These are phyloP conservation scores for Forbesichthys agassizii DNA, from an alignment of 2,113 vertebrate genomes.

Conservation along the genomic window DNA sequence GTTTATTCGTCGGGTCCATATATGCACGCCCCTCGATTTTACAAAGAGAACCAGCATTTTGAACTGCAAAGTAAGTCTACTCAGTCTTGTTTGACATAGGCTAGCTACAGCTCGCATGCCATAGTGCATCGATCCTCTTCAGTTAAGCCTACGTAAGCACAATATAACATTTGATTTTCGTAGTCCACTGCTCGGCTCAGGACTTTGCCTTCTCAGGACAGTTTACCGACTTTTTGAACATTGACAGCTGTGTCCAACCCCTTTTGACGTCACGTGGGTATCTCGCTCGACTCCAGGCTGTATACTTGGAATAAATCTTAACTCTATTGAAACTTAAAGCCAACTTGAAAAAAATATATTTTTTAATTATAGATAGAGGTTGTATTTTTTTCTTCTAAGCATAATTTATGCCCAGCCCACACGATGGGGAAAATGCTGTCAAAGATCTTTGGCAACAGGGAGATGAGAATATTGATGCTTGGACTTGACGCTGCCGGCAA, in stretches of 20 bases:
- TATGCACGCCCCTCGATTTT: conserved; percentile 8
- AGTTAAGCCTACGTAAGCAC: conserved; percentile 25
- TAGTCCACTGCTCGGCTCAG: background rate
- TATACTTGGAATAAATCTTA: background rate
- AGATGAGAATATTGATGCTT: conserved; percentile 99
- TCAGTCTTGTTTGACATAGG: conserved; percentile 21
- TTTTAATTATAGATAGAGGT: conserved; percentile 10
- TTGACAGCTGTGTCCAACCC: conserved; percentile 45
- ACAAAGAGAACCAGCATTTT: conserved; percentile 22
- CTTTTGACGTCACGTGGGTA: conserved; percentile 54
- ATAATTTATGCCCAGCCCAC: conserved; percentile 77
- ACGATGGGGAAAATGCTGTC: conserved; percentile 98
- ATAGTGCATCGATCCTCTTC: conserved; percentile 42
- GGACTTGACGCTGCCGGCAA: conserved; percentile 98
- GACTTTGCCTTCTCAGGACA: conserved; percentile 37
- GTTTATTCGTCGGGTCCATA: background rate
- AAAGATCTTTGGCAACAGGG: conserved; percentile 99
- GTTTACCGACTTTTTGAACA: conserved; percentile 27
- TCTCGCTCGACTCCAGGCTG: conserved; percentile 25
- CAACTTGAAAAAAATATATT: too few species aligned
- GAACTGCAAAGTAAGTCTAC: conserved; percentile 27
- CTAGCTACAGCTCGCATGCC: conserved; percentile 21
- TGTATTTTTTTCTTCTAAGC: conserved; percentile 14
- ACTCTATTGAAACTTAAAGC: background rate
- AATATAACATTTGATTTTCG: conserved; percentile 13